These are phyloP conservation scores for Noctilio leporinus DNA, from an alignment of 2,113 vertebrate species.

Conservation along the genomic window DNA sequence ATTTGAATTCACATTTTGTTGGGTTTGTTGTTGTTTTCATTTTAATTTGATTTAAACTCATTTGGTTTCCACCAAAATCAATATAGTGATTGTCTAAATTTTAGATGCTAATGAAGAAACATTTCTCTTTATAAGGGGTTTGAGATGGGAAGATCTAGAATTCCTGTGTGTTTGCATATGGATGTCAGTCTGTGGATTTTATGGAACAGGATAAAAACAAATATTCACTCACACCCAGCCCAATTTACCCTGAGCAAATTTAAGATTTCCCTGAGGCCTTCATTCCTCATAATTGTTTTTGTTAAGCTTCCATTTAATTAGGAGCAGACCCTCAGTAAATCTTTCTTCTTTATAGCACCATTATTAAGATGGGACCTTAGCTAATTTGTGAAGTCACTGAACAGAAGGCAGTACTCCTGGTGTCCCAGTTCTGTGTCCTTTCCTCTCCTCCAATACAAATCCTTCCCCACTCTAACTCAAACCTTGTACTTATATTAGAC, in stretches of 20 bases:
- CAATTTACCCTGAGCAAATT: conserved; percentile 45
- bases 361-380: conserved; percentile 34
- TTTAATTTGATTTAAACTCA: conserved; percentile 29
- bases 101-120: conserved; percentile 31
- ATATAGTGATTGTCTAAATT: conserved; percentile 24
- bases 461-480: neutral
- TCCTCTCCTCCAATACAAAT: neutral
- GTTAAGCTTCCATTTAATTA: conserved; percentile 52
- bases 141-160: conserved; percentile 31
- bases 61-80: conserved; percentile 38
- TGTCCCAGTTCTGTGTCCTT: neutral
- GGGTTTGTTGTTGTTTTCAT: conserved; percentile 17
- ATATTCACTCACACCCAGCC: conserved; percentile 28
- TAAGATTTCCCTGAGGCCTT: neutral
- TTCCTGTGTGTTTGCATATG: conserved; percentile 41
- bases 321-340: conserved; percentile 35
- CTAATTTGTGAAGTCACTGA: conserved; percentile 25
- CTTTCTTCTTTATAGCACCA: neutral
- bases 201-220: conserved; percentile 49
- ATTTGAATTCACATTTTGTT: conserved; percentile 24
- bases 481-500: neutral
- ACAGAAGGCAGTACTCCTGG: neutral
- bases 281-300: conserved; percentile 43
- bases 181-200: conserved; percentile 55
- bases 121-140: conserved; percentile 2